phyloP scores from a whole-genome alignment of 2,888 invertebrate genomes.

The Clitarchus hookeri region DNA sequence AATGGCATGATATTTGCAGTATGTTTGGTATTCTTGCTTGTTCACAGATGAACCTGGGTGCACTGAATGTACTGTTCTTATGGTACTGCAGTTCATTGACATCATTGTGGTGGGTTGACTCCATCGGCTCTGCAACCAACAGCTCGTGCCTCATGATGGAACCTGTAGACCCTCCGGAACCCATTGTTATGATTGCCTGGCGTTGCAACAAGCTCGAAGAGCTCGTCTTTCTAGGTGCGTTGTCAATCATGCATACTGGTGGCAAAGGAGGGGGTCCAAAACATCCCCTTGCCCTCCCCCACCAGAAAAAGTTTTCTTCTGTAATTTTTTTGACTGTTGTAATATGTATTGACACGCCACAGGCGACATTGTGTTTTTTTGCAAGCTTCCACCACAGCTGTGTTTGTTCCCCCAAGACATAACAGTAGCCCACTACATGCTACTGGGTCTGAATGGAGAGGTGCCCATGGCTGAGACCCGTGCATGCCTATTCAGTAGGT shows the following conservation, averaged over 20 bases:
- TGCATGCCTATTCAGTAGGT: too few species aligned
- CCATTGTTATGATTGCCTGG: conserved; percentile 70
- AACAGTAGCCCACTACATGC: too few species aligned
- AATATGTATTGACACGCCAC: too few species aligned
- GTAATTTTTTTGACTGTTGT: too few species aligned
- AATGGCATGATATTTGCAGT: background rate
- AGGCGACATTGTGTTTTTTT: too few species aligned
- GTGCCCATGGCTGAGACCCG: too few species aligned
- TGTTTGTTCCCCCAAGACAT: too few species aligned
- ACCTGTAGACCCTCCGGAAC: conserved; percentile 55
- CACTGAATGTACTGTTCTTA: conserved; percentile 60
- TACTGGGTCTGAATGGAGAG: too few species aligned
- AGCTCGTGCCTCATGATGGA: conserved; percentile 42
- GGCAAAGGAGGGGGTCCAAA: background rate
- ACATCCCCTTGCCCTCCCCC: too few species aligned
- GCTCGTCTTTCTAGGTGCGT: conserved; percentile 60
- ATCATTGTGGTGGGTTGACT: conserved; percentile 67
- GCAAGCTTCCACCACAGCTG: too few species aligned
- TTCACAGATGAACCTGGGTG: conserved; percentile 59
- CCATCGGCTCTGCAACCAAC: conserved; percentile 50
- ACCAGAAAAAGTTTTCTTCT: too few species aligned
- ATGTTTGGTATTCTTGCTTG: background rate
- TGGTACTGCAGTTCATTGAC: conserved; percentile 60
- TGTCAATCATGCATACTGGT: background rate
- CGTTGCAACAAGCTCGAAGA: conserved; percentile 63